phyloP scores from a whole-genome alignment of 1,140 invertebrate genomes.

The Branchinecta lynchi region DNA sequence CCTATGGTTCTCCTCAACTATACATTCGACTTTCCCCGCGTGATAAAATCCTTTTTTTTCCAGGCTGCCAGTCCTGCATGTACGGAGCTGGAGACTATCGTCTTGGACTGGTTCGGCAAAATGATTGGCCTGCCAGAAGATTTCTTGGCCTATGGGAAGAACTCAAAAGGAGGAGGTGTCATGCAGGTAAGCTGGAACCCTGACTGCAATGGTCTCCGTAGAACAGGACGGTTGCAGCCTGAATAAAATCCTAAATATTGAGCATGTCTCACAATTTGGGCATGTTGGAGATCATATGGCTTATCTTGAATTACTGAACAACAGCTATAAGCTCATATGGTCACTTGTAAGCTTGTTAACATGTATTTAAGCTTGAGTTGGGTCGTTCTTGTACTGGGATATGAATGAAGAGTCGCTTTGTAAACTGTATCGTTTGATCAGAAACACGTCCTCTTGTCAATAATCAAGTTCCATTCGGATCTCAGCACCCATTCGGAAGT shows the following conservation, averaged over 20 bases:
- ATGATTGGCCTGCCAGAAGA: slow-evolving; percentile 76
- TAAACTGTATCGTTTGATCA: too few relatives aligned
- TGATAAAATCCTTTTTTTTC: slow-evolving; percentile 22
- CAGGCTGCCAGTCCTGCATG: slow-evolving; percentile 90
- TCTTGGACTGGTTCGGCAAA: slow-evolving; percentile 90
- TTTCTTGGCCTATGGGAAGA: slow-evolving; percentile 63
- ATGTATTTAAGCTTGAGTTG: too few relatives aligned
- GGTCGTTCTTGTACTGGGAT: too few relatives aligned
- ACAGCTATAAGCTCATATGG: too few relatives aligned
- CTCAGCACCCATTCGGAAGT: too few relatives aligned
- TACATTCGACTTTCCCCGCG: neutral
- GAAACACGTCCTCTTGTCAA: too few relatives aligned
- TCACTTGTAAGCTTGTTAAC: too few relatives aligned
- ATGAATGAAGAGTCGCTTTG: too few relatives aligned
- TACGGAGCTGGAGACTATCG: slow-evolving; percentile 91
- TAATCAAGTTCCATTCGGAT: too few relatives aligned
- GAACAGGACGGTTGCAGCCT: neutral
- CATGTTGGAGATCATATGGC: neutral
- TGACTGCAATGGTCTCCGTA: neutral
- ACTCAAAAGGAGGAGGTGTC: slow-evolving; percentile 77
- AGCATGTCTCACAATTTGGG: neutral
- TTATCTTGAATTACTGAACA: too few relatives aligned
- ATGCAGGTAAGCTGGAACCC: slow-evolving; percentile 47
- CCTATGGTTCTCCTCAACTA: slow-evolving; percentile 17
- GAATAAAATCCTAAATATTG: neutral